phyloP scores from a whole-genome alignment of 2,113 vertebrate species.

The Paradoxurus hermaphroditus region DNA sequence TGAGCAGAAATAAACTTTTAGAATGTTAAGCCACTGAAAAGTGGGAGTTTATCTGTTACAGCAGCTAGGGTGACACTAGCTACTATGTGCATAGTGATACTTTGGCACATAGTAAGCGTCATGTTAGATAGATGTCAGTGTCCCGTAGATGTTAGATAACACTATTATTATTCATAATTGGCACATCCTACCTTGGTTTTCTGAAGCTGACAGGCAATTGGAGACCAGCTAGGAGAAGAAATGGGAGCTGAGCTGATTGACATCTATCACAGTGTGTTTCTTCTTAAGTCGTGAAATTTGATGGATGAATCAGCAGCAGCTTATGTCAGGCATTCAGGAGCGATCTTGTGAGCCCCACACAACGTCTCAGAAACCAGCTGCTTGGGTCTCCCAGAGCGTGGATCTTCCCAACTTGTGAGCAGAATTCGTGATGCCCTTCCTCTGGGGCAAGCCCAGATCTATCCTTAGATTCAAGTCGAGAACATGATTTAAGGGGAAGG shows the following conservation, averaged over 20 bases:
- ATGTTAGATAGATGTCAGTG: too few species aligned
- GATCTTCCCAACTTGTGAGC: not conserved
- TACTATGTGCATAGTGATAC: too few species aligned
- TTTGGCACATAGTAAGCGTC: not conserved
- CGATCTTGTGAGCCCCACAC: not conserved
- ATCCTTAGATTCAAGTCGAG: not conserved
- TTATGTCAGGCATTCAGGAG: not conserved
- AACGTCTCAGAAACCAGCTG: not conserved
- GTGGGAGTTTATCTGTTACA: not conserved
- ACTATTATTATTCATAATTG: constrained; percentile 43
- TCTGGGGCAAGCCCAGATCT: not conserved
- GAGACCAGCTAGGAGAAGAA: constrained; percentile 30
- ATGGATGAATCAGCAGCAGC: not conserved
- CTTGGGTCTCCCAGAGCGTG: not conserved
- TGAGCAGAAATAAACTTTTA: not conserved
- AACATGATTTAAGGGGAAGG: not conserved
- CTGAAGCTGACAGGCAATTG: constrained; percentile 54
- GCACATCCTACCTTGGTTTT: constrained; percentile 1
- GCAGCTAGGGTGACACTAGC: not conserved
- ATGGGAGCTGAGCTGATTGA: constrained; percentile 55
- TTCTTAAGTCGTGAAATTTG: constrained; percentile 2
- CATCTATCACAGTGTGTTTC: constrained; percentile 41
- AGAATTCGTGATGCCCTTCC: not conserved
- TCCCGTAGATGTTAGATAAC: not conserved
- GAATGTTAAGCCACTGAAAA: not conserved